Evolutionary conservation across 2,113 vertebrate genomes (phyloP).

Genomic region (Crotalus horridus): DNA sequence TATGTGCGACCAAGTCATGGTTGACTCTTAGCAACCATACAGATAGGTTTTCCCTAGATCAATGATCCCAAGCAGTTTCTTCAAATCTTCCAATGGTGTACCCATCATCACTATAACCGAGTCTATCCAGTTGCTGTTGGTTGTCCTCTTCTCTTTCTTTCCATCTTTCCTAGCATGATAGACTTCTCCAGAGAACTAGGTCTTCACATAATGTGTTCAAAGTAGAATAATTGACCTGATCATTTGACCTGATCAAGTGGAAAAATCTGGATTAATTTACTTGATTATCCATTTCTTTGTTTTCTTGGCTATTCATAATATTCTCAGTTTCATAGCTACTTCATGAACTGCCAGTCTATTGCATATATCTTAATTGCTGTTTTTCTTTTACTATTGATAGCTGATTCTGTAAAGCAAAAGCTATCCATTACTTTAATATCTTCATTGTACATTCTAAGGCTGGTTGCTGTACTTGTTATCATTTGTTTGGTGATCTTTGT

Average conservation of each 20-base stretch:
- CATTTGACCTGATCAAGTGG: not conserved
- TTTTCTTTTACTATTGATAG: not conserved
- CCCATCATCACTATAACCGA: not conserved
- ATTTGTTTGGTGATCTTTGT: not conserved
- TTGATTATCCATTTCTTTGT: not conserved
- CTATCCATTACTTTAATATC: not conserved
- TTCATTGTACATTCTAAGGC: not conserved
- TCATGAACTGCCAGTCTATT: not conserved
- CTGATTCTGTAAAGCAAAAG: not conserved
- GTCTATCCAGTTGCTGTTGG: not conserved
- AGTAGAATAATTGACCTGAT: not conserved
- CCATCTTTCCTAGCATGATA: not conserved
- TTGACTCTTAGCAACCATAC: not conserved
- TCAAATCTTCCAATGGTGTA: not conserved
- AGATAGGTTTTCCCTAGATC: not conserved
- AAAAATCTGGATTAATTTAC: not conserved
- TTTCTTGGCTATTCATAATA: not conserved
- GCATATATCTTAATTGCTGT: not conserved
- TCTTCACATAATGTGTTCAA: not conserved
- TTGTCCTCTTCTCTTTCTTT: not conserved
- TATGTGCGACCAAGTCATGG: not conserved
- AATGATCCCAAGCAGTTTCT: not conserved
- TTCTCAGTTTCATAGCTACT: not conserved
- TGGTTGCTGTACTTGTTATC: not conserved
- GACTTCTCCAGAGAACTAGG: not conserved